Percentiles rank a stretch among this genome's conserved stretches.
Conservation (phyloP, 2,113 vertebrate genomes). For the Notiomystis cincta region DNA sequence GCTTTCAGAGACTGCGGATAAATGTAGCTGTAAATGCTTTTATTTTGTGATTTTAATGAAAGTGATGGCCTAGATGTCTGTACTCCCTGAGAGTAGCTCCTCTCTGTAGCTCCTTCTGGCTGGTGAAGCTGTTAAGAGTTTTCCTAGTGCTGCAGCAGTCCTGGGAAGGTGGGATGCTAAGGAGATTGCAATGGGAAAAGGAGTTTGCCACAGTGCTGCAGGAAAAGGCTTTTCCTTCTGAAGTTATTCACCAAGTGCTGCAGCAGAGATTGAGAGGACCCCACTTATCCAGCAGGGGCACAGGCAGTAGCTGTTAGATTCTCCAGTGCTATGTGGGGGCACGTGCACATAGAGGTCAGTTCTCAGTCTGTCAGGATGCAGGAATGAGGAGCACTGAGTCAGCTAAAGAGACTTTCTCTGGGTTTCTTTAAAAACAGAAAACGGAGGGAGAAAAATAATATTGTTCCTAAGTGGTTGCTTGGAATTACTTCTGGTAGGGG, state of each 20-base stretch:
- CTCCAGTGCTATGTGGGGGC: background rate
- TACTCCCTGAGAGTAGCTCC: background rate
- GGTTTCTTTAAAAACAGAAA: background rate
- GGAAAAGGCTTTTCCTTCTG: background rate
- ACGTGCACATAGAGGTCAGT: accelerated
- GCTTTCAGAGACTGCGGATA: background rate
- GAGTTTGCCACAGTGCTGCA: background rate
- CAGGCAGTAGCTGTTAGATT: accelerated
- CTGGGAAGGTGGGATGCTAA: background rate
- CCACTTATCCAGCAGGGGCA: background rate
- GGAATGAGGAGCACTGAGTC: background rate
- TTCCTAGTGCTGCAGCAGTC: background rate
- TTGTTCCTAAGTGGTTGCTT: conserved; percentile 9
- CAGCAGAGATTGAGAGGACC: background rate
- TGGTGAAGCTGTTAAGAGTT: background rate
- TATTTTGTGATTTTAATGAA: conserved; percentile 1
- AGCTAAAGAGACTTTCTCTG: background rate
- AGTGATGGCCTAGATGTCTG: background rate
- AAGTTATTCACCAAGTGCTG: background rate
- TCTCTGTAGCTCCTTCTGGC: background rate
- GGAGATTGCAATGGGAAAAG: background rate
- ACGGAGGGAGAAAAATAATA: background rate
- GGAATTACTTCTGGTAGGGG: conserved; percentile 35
- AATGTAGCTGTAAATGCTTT: background rate
- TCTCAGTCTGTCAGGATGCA: background rate